Evolutionary conservation across 2,888 invertebrate genomes (phyloP), one percentile per base, ranked within the genome.

Genomic region (Acrocyrtus sp.): DNA sequence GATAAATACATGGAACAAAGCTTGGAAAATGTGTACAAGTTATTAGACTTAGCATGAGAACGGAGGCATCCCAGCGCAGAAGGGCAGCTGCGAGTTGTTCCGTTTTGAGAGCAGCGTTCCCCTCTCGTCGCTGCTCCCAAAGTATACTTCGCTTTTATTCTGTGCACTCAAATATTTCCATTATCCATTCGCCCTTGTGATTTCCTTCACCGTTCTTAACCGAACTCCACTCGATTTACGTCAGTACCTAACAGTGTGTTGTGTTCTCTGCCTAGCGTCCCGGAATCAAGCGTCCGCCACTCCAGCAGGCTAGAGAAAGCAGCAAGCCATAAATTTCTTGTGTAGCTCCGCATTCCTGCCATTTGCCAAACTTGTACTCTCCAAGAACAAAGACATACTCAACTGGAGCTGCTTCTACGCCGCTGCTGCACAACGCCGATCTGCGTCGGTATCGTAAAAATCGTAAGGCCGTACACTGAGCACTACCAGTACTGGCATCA

Each of bases 21-120:
- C 43, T 70, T 57, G 62, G 43, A 63, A 62, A 48, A 54, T 19
- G 62, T 47, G 70, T 70, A 70, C 70, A 63, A 54, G 62, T 70
- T 63, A 70, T 39, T 57, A 70, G 62, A 51, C 70, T 72, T 63
- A 72, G 72, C 63, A 63, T 72, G 72, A 72, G 72, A 65, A 57
- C 72, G 72, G 72, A 34, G 34, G 34, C 34, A 34, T 12, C 5
- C n/a, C n/a, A n/a, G n/a, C n/a, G n/a, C 63, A 69, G 69, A 70
- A 62, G 57, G 70, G 70, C 70, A 63, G 70, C 70, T 63, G 70
- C 70, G 62, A n/a, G n/a, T n/a, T n/a, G n/a, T n/a, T n/a, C n/a
- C n/a, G n/a, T n/a, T n/a, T n/a, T n/a, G n/a, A n/a, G n/a, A n/a
- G n/a, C n/a, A n/a, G n/a, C n/a, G n/a, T n/a, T n/a, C n/a, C n/a